phyloP scores from a whole-genome alignment of 2,797 vertebrate species.

The Gambelia wislizenii region DNA sequence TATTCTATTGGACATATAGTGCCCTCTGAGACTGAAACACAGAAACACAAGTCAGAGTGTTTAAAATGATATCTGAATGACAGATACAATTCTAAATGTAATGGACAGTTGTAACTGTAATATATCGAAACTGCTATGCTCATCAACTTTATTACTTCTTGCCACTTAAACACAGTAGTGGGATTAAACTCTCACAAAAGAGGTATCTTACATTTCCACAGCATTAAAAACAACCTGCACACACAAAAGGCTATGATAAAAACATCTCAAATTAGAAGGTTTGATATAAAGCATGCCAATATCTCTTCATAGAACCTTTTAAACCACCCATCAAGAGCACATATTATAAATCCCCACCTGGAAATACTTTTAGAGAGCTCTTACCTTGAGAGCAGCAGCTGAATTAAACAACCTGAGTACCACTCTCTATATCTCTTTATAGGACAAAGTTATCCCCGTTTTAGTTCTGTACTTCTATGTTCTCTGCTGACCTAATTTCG shows the following conservation, averaged over 20 bases:
- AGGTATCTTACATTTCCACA: slow-evolving; percentile 22
- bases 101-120: neutral
- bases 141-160: neutral
- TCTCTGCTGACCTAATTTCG: slow-evolving; percentile 71
- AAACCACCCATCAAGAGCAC: slow-evolving; percentile 21
- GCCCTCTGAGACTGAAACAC: slow-evolving; percentile 13
- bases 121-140: neutral
- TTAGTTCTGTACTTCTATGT: slow-evolving; percentile 60
- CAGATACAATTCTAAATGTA: neutral
- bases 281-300: slow-evolving; percentile 1
- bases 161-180: neutral
- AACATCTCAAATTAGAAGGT: slow-evolving; percentile 4
- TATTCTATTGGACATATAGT: neutral
- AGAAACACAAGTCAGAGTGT: neutral
- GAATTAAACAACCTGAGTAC: slow-evolving; percentile 55
- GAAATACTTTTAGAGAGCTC: slow-evolving; percentile 56
- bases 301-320: slow-evolving; percentile 6
- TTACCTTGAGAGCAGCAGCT: slow-evolving; percentile 51
- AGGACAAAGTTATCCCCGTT: slow-evolving; percentile 60
- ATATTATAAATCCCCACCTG: slow-evolving; percentile 16
- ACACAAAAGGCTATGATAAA: neutral
- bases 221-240: slow-evolving; percentile 10
- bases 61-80: neutral
- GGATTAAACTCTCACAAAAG: neutral
- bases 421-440: slow-evolving; percentile 37